Evolutionary conservation across 2,113 vertebrate genomes (phyloP).

Genomic region (Clinocottus analis): DNA sequence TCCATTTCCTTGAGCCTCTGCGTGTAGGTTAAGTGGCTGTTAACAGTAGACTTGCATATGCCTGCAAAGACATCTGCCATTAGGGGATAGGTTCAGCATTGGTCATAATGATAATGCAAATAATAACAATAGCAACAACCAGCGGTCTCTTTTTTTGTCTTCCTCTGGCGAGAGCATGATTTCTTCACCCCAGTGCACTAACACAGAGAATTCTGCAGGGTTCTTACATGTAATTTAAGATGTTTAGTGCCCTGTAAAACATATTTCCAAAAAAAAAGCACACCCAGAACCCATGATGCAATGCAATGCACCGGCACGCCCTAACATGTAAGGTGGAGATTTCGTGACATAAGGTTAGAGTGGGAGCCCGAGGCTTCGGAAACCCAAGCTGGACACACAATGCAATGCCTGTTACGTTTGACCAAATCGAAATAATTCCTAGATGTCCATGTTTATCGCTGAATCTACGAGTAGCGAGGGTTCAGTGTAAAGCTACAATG

Average conservation of each 20-base stretch:
- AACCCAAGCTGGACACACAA: conserved; percentile 33
- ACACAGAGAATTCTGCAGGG: conserved; percentile 34
- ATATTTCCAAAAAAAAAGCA: conserved; percentile 36
- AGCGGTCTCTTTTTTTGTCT: conserved; percentile 30
- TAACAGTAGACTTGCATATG: conserved; percentile 64
- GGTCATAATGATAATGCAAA: conserved; percentile 62
- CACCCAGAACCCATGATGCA: conserved; percentile 44
- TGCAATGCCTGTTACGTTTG: conserved; percentile 12
- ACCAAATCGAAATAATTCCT: conserved; percentile 39
- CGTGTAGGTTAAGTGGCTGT: conserved; percentile 67
- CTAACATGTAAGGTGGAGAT: conserved; percentile 1
- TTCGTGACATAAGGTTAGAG: conserved; percentile 31
- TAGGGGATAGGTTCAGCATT: conserved; percentile 47
- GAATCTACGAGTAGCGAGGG: conserved; percentile 60
- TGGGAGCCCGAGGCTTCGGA: conserved; percentile 33
- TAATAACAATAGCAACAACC: conserved; percentile 67
- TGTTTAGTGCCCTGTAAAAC: conserved; percentile 59
- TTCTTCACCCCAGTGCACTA: conserved; percentile 41
- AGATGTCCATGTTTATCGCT: conserved; percentile 42
- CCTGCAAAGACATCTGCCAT: conserved; percentile 51
- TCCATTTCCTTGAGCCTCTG: conserved; percentile 68
- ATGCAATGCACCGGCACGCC: conserved; percentile 22
- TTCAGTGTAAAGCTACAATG: conserved; percentile 79
- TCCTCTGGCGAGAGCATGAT: conserved; percentile 41
- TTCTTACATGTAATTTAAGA: conserved; percentile 42